Conservation (phyloP, 2,888 invertebrate species). For the Strigamia crassipes region DNA sequence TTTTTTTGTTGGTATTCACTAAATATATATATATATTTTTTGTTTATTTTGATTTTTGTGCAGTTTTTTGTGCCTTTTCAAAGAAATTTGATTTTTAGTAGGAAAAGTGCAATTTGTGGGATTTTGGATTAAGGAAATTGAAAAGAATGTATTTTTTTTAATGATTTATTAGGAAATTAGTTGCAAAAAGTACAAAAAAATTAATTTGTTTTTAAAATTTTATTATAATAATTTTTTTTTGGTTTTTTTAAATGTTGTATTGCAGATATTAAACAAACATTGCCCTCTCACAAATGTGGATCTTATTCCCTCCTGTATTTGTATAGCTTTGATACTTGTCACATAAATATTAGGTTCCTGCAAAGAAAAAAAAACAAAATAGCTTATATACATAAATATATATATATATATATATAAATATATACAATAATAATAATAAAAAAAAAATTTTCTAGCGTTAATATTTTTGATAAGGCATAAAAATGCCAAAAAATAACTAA, state of each 20-base stretch:
- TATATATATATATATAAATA: not conserved
- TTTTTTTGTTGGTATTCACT: not conserved
- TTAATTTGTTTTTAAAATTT: too few species aligned
- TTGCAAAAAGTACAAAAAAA: too few species aligned
- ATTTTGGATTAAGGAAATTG: too few species aligned
- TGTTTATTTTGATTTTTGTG: not conserved
- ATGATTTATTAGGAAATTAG: too few species aligned
- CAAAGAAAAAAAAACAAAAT: not conserved
- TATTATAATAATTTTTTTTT: too few species aligned
- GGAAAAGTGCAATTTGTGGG: too few species aligned
- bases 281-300: not conserved
- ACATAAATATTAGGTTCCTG: not conserved
- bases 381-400: not conserved
- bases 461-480: not conserved
- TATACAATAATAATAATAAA: not conserved
- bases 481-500: not conserved
- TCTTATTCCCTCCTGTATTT: not conserved
- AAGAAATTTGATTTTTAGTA: not conserved
- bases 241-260: too few species aligned
- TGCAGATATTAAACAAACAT: not conserved
- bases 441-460: slow-evolving; percentile 2
- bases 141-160: too few species aligned
- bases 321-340: slow-evolving; percentile 1
- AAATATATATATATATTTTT: not conserved
- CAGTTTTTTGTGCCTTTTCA: not conserved